Evolutionary conservation across 2,888 invertebrate genomes (phyloP), one percentile per base, ranked within the genome.

Genomic region (Muscina levida): DNA sequence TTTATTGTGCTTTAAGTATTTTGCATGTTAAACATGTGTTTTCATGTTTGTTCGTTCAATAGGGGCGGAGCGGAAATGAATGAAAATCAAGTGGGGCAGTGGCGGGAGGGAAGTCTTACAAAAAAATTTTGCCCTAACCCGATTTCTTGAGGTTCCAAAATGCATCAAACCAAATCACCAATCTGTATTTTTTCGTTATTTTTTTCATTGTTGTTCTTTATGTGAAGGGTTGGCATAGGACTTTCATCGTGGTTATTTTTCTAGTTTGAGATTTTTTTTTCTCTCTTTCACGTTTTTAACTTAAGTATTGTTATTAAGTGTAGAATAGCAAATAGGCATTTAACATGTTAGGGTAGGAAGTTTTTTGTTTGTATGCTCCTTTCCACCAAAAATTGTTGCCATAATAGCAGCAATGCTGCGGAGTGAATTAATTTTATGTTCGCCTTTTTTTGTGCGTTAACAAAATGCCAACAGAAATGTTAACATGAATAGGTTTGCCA

Each of bases 241-340:
- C 66, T 37, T 72, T 31, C 31, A 31, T 31, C 8, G 65, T 53
- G 31, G 48, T 6, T 11, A 37, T 15, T 42, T 31, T 26, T 59
- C 17, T 66, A 0, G 39, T 48, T 24, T 71, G 26, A n/a, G n/a
- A n/a, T n/a, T n/a, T n/a, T n/a, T n/a, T n/a, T n/a, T n/a, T n/a
- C n/a, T n/a, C n/a, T n/a, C n/a, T n/a, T n/a, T n/a, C n/a, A n/a
- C n/a, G n/a, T n/a, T n/a, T n/a, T n/a, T n/a, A n/a, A 13, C 59
- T 48, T 24, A 65, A 73, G 53, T 56, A 75, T 73, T 66, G 72
- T 71, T 81, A 79, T 79, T 77, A 81, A 74, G 79, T 79, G 77
- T 79, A 51, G 79, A 72, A 59, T 76, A 56, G 51, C 65, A 70
- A 70, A 77, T 62, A 19, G 46, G 24, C 42, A 37, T 57, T 8